A percentile compares a stretch with the other conserved stretches of the same genome.
phyloP scores from a whole-genome alignment of 2,113 vertebrate species.

The Platysternon megacephalum region DNA sequence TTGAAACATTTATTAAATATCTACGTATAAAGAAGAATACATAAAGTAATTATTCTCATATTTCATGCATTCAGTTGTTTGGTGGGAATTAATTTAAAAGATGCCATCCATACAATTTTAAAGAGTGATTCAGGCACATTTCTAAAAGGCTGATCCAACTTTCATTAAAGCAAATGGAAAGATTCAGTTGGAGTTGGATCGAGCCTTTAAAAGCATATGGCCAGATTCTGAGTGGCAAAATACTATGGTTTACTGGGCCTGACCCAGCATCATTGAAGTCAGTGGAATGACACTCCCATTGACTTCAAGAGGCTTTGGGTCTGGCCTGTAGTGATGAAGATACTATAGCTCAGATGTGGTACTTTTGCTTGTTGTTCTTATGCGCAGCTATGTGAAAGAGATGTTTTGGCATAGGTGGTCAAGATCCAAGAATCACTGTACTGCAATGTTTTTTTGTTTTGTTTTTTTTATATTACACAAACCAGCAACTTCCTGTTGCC shows the following conservation, averaged over 20 bases:
- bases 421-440: too few species aligned
- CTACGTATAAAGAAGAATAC: not conserved
- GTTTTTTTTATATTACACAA: too few species aligned
- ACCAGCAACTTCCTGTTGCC: too few species aligned
- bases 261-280: not conserved
- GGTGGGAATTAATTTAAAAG: not conserved
- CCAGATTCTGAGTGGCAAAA: not conserved
- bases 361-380: not conserved
- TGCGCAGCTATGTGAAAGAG: not conserved
- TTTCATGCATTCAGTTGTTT: not conserved
- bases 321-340: fast-evolving
- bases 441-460: too few species aligned
- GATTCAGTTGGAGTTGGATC: not conserved
- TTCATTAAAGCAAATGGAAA: not conserved
- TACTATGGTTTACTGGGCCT: not conserved
- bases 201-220: not conserved
- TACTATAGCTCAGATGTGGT: not conserved
- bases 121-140: not conserved
- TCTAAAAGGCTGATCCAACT: not conserved
- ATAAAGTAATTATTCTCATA: constrained; percentile 8
- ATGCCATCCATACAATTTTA: not conserved
- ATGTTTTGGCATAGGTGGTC: not conserved
- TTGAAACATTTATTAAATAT: not conserved
- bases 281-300: not conserved
- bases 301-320: not conserved